Conservation (phyloP, 2,113 vertebrate genomes). For the Paradoxurus hermaphroditus region DNA sequence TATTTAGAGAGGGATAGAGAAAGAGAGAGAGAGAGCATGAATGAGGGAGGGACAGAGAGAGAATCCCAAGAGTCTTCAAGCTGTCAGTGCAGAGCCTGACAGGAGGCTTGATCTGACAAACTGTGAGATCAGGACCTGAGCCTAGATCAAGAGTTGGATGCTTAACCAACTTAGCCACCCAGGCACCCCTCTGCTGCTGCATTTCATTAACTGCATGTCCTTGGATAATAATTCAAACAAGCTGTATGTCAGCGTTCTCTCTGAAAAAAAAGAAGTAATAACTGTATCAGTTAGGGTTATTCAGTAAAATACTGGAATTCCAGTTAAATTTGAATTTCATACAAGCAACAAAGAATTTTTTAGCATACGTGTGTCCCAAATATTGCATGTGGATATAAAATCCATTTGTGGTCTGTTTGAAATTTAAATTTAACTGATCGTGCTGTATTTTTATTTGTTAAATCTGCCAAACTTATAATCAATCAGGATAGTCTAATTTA, state of each 20-base stretch:
- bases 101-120: too few relatives aligned
- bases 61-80: too few relatives aligned
- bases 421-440: background rate
- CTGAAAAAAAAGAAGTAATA: background rate
- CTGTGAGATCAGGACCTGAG: too few relatives aligned
- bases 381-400: background rate
- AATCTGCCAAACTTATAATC: background rate
- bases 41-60: too few relatives aligned
- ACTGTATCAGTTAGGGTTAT: background rate
- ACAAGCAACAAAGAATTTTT: background rate
- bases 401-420: background rate
- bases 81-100: too few relatives aligned
- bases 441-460: background rate
- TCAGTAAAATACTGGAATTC: background rate
- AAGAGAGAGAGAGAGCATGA: too few relatives aligned
- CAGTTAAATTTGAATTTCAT: background rate
- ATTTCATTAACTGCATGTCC: background rate
- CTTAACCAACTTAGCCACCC: too few relatives aligned
- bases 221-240: background rate
- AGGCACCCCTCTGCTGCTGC: background rate
- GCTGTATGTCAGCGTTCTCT: background rate
- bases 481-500: background rate
- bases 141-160: too few relatives aligned
- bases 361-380: background rate
- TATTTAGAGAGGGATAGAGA: too few relatives aligned